Percentiles rank a stretch among this genome's conserved stretches.
Conservation (phyloP, 2,888 invertebrate genomes). For the Melipona bicolor region DNA sequence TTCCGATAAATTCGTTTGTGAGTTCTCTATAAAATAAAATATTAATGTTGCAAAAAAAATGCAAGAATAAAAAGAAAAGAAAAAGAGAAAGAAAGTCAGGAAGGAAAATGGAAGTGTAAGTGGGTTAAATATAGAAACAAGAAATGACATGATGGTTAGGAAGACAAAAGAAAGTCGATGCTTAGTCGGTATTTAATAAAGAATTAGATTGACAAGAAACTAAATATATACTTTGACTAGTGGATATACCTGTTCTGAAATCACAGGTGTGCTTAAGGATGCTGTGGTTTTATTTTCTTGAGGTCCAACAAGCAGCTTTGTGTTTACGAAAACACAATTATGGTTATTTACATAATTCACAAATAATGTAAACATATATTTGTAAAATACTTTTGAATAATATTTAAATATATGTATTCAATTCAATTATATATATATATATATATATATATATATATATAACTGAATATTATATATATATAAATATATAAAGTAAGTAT, state of each 20-base stretch:
- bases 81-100: neutral
- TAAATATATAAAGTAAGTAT: neutral
- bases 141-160: constrained; percentile 30
- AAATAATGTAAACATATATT: constrained; percentile 46
- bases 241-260: constrained; percentile 84
- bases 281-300: constrained; percentile 84
- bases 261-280: constrained; percentile 84
- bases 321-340: constrained; percentile 75
- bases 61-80: neutral
- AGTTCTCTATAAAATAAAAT: constrained; percentile 38
- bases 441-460: constrained; percentile 9
- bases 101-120: constrained; percentile 20
- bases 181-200: constrained; percentile 15
- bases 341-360: constrained; percentile 65
- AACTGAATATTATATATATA: constrained; percentile 10
- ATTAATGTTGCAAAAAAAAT: constrained; percentile 26
- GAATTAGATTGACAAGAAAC: constrained; percentile 47
- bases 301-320: constrained; percentile 83
- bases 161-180: constrained; percentile 35
- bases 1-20: constrained; percentile 20
- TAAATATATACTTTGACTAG: constrained; percentile 64
- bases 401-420: neutral
- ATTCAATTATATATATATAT: too few species aligned
- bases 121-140: constrained; percentile 35
- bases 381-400: constrained; percentile 17